A percentile compares a stretch with the other conserved stretches of the same genome.
These are phyloP conservation scores for Leistus spinibarbis DNA, from an alignment of 2,888 invertebrate species.

Conservation along the genomic window DNA sequence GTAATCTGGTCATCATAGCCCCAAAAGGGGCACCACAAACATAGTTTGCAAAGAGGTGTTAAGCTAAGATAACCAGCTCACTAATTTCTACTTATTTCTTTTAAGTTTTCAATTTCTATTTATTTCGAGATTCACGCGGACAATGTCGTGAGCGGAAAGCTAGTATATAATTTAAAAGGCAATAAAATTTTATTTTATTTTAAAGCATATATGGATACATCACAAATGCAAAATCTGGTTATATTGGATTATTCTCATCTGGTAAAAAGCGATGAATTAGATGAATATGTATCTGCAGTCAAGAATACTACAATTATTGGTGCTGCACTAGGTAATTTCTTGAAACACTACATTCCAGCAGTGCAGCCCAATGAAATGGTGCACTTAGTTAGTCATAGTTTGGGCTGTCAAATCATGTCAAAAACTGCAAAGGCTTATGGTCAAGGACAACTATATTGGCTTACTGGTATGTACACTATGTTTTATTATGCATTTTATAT, in stretches of 20 bases:
- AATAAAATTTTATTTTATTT: conserved; percentile 5
- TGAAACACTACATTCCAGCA: conserved; percentile 5
- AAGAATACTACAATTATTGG: conserved; percentile 15
- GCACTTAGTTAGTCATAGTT: conserved; percentile 24
- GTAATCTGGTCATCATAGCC: too few relatives aligned
- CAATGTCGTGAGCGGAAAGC: too few relatives aligned
- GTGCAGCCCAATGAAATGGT: conserved; percentile 13
- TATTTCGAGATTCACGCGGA: too few relatives aligned
- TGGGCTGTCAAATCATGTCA: conserved; percentile 29
- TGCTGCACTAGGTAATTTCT: conserved; percentile 9
- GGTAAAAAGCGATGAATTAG: not conserved
- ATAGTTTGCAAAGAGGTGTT: not conserved
- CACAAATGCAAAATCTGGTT: conserved; percentile 1
- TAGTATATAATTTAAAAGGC: too few relatives aligned
- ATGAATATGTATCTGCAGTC: not conserved
- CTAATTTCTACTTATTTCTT: too few relatives aligned
- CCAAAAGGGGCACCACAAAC: too few relatives aligned
- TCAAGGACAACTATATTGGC: conserved; percentile 24
- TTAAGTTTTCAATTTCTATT: too few relatives aligned
- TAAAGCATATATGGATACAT: conserved; percentile 9
- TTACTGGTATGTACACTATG: conserved; percentile 15
- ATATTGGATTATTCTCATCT: conserved; percentile 15
- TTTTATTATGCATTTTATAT: not conserved
- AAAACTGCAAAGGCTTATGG: conserved; percentile 20
- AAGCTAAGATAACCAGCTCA: too few relatives aligned